Base-by-base conservation (phyloP, 2,888 invertebrate genomes). In the Coenonympha glycerion region DNA sequence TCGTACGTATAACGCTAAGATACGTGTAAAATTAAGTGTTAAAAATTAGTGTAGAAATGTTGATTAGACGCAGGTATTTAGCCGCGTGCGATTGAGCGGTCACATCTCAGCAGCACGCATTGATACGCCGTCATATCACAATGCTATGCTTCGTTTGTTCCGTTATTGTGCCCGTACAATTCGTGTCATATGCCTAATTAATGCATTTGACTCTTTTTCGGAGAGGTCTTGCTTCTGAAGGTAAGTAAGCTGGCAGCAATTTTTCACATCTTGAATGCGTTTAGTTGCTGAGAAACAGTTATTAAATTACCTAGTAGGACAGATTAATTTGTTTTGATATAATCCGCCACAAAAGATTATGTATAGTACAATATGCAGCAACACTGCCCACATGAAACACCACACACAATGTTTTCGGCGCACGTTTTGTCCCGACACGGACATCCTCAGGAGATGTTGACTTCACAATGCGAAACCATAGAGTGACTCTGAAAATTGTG, bases 1-100 rank as follows among this genome's bases (percentile, higher is more conserved):
- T 86, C 71, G 66, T 71, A 75, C 71, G 66, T 74, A 74, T 74
- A 77, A 84, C 76, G 78, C 68, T 71, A 76, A 84, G 85, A 86
- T 86, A 85, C 76, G 86, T 85, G 81, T 83, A 80, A 85, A 87
- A 87, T 85, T 78, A 82, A 83, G 80, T 87, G 86, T 87, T 86
- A 81, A 85, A 85, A 87, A 86, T 86, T 69, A 82, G 86, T 87
- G 85, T 87, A 85, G 78, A 76, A 86, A 87, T 86, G 84, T 69
- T 87, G 86, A 87, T 87, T 87, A 82, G 87, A 75, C 78, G 59
- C 86, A 87, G 87, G 86, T 86, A 83, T 86, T 85, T 86, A 85
- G 81, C 70, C 66, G 71, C 67, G 60, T 61, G 57, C 72, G 78
- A 83, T 82, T 74, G 79, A 83, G 82, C 67, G 75, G 81, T 82